A percentile compares a stretch with the other conserved stretches of the same genome.
Evolutionary conservation across 2,797 vertebrate genomes (phyloP).

Genomic region (Myotis pilosus): DNA sequence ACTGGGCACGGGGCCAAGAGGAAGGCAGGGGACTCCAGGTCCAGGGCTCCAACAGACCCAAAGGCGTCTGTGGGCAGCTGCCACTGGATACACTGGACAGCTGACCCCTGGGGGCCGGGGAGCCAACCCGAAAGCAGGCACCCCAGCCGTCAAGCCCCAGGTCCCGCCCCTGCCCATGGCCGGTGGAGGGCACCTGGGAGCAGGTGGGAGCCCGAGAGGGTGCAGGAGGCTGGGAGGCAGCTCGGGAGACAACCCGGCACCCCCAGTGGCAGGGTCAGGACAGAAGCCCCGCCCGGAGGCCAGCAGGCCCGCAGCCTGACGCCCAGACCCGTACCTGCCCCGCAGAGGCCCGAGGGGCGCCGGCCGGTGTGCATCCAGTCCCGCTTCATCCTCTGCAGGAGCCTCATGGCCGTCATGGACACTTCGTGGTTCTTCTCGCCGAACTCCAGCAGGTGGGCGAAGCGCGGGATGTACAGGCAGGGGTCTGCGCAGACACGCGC

Average conservation of each 20-base stretch:
- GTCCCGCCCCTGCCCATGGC: not conserved
- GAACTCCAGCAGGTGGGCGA: slow-evolving; percentile 96
- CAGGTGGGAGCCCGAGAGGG: not conserved
- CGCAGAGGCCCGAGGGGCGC: slow-evolving; percentile 95
- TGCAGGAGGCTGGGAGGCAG: not conserved
- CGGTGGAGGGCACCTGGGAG: not conserved
- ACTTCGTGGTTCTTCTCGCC: slow-evolving; percentile 98
- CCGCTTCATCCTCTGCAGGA: slow-evolving; percentile 98
- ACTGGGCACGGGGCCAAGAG: not conserved
- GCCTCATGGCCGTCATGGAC: slow-evolving; percentile 95
- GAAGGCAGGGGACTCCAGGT: too few relatives aligned
- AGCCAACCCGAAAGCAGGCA: fast-evolving
- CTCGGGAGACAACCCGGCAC: not conserved
- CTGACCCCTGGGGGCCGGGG: not conserved
- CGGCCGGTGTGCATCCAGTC: slow-evolving; percentile 99
- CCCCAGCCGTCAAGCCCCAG: not conserved
- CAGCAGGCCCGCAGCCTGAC: too few relatives aligned
- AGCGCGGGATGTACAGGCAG: slow-evolving; percentile 96
- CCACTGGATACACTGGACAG: too few relatives aligned
- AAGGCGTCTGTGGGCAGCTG: too few relatives aligned
- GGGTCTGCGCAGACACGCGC: slow-evolving; percentile 87
- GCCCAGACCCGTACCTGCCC: slow-evolving; percentile 94
- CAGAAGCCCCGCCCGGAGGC: fast-evolving
- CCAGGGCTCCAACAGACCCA: not conserved
- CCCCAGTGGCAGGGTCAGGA: not conserved